Evolutionary conservation across 53 echinoderm and acorn worm species (phyloP).

Genomic region (Temnopleurus reevesii): DNA sequence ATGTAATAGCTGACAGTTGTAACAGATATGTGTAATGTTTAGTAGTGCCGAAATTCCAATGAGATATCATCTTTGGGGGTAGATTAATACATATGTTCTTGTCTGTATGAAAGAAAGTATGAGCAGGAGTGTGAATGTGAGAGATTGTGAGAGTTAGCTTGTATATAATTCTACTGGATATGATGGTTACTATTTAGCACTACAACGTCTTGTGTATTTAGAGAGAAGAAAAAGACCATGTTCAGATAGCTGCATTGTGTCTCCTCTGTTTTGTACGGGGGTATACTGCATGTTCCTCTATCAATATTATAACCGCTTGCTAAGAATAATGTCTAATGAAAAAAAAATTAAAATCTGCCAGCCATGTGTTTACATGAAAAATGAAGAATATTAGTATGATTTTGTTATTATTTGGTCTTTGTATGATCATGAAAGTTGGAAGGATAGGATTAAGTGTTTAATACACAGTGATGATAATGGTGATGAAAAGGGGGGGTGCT

Average conservation of each 20-base stretch:
- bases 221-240: slow-evolving; percentile 8
- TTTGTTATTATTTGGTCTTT: background rate
- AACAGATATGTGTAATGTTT: slow-evolving; percentile 23
- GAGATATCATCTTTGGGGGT: background rate
- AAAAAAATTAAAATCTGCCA: slow-evolving; percentile 60
- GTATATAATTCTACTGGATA: slow-evolving; percentile 44
- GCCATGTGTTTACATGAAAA: slow-evolving; percentile 65
- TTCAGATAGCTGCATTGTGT: slow-evolving; percentile 46
- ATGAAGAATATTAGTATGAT: background rate
- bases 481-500: no score
- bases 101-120: background rate
- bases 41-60: slow-evolving; percentile 3
- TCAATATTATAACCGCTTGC: slow-evolving; percentile 62
- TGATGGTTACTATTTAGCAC: slow-evolving; percentile 30
- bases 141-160: background rate
- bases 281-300: slow-evolving; percentile 57
- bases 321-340: slow-evolving; percentile 57
- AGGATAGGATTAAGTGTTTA: no score
- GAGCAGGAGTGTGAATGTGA: background rate
- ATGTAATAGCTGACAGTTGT: background rate
- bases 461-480: no score
- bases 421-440: no score
- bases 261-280: slow-evolving; percentile 47
- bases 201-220: slow-evolving; percentile 44
- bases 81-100: slow-evolving; percentile 7